These are phyloP conservation scores for Tinea trinotella DNA, from an alignment of 2,888 invertebrate species.

Conservation along the genomic window DNA sequence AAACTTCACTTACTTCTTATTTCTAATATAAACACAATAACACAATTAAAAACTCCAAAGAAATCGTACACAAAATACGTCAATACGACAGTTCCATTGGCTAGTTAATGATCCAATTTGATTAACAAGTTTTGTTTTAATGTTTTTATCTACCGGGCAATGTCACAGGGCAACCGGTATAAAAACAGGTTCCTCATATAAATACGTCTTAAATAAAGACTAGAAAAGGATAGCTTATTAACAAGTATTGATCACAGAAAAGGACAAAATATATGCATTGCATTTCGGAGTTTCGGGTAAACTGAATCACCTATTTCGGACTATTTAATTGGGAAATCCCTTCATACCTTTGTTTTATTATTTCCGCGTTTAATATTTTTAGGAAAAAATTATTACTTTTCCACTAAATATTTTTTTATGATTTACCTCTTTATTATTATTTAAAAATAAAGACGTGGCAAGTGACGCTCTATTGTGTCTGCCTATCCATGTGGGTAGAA, in stretches of 20 bases:
- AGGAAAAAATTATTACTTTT: no score
- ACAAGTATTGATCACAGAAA: background rate
- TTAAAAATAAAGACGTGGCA: no score
- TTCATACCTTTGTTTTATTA: no score
- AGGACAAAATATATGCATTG: background rate
- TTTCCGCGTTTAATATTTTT: no score
- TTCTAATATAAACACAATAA: no score
- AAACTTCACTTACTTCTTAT: no score
- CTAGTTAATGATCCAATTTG: background rate
- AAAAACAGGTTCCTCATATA: constrained; percentile 1
- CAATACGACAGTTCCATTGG: background rate
- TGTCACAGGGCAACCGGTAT: background rate
- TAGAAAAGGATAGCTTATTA: background rate
- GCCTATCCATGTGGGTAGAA: no score
- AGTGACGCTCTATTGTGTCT: no score
- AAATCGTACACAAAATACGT: background rate
- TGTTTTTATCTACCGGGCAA: background rate
- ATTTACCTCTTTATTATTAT: no score
- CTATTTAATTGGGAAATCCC: background rate
- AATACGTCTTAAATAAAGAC: background rate
- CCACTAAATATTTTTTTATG: no score
- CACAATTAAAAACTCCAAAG: background rate
- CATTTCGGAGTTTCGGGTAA: background rate
- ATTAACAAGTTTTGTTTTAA: background rate
- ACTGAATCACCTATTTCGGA: background rate